Evolutionary conservation across 92 coral and sea anemone genomes (phyloP).

Genomic region (Epizoanthus illoricatus): DNA sequence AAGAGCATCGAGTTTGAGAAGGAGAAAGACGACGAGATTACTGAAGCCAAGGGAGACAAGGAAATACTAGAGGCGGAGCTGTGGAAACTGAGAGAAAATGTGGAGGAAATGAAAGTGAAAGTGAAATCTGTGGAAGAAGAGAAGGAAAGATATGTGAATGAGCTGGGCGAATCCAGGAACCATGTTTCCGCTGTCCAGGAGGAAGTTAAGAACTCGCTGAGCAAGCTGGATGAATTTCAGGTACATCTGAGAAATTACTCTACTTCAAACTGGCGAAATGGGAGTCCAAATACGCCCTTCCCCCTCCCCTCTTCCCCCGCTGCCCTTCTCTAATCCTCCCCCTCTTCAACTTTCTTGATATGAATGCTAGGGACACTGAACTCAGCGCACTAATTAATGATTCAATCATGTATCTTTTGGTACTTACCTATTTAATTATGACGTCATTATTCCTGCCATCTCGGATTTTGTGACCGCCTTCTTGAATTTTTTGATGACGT

Average conservation of each 20-base stretch:
- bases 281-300: too few relatives aligned
- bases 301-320: too few relatives aligned
- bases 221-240: constrained; percentile 57
- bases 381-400: too few relatives aligned
- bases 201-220: constrained; percentile 61
- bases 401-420: too few relatives aligned
- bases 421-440: too few relatives aligned
- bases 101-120: constrained; percentile 63
- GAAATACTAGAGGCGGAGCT: constrained; percentile 62
- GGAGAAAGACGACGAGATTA: constrained; percentile 71
- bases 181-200: constrained; percentile 58
- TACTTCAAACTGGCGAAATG: too few relatives aligned
- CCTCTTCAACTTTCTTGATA: too few relatives aligned
- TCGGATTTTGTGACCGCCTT: too few relatives aligned
- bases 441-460: too few relatives aligned
- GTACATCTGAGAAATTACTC: not conserved
- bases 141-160: constrained; percentile 61
- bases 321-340: too few relatives aligned
- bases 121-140: constrained; percentile 63
- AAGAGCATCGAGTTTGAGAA: constrained; percentile 73
- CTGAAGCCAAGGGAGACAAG: constrained; percentile 67
- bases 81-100: constrained; percentile 66
- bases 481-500: too few relatives aligned
- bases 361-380: too few relatives aligned
- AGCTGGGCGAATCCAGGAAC: constrained; percentile 58